Evolutionary conservation across 2,888 invertebrate species (phyloP).

Genomic region (Lochmaea capreae): DNA sequence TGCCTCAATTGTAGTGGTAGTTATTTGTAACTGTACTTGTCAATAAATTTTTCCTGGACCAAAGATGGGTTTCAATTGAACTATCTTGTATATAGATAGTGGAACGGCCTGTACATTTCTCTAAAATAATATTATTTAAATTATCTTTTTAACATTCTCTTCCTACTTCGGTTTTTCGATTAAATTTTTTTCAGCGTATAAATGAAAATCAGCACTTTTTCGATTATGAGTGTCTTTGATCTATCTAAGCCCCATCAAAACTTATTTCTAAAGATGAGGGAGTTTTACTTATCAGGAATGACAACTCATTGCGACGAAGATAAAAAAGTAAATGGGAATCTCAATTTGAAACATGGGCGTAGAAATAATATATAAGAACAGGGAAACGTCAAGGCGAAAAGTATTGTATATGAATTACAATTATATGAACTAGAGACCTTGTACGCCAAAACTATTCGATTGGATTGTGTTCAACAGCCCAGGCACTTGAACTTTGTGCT

Average conservation of each 20-base stretch:
- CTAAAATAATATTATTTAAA: neutral
- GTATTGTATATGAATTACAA: too few relatives aligned
- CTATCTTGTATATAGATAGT: too few relatives aligned
- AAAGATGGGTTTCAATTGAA: too few relatives aligned
- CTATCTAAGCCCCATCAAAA: conserved; percentile 41
- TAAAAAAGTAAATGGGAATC: conserved; percentile 57
- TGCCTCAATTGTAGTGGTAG: too few relatives aligned
- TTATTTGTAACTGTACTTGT: too few relatives aligned
- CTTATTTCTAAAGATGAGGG: conserved; percentile 23
- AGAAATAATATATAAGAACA: neutral
- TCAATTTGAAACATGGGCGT: conserved; percentile 52
- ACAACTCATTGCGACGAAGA: conserved; percentile 42
- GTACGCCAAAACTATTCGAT: too few relatives aligned
- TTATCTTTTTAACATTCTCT: neutral
- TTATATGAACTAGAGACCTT: too few relatives aligned
- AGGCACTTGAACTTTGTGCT: too few relatives aligned
- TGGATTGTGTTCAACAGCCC: too few relatives aligned
- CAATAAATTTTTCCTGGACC: too few relatives aligned
- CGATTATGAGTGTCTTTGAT: conserved; percentile 57
- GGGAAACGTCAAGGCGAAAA: neutral
- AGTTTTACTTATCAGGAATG: conserved; percentile 38
- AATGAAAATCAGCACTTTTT: conserved; percentile 54
- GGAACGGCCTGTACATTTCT: too few relatives aligned
- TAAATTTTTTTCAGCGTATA: neutral
- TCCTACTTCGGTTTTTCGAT: neutral